Evolutionary conservation across 2,888 invertebrate species (phyloP), one percentile per base, ranked within the genome.

Genomic region (Drosophila pseudotakahashii): DNA sequence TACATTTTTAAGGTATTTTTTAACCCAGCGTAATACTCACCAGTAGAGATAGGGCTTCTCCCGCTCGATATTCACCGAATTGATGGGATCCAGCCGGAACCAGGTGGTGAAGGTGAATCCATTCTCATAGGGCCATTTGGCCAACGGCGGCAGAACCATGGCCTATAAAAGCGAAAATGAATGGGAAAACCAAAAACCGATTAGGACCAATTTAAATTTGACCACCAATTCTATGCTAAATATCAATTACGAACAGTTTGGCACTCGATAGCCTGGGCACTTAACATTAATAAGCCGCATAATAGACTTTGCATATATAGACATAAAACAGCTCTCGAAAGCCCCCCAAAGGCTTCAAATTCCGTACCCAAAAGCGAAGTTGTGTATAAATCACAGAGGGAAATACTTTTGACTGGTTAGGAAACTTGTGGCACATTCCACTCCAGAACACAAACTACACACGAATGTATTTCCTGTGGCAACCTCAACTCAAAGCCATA

Each of bases 21-120:
- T 0, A 11, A 11, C 34, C 34, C 11, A 34, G 34, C 11, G 1
- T 11, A 5, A 7, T 63, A 89, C 94, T 95, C 93, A 98, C 98
- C 98, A 98, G 93, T 98, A 99, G 78, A 99, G 95, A 93, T 98
- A 99, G 41, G 99, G 99, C 93, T 98, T 98, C 93, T 99, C 99
- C 88, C 98, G 94, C 93, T 99, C 99, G 91, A 99, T 99, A 94
- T 98, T 98, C 92, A 98, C 98, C 68, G 98, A 98, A 94, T 98
- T 98, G 93, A 98, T 97, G 90, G 98, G 98, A 94, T 99, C 99
- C 91, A 99, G 94, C 74, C 99, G 95, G 93, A 99, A 98, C 99
- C 99, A 99, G 86, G 99, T 99, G 88, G 98, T 98, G 93, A 99
- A 99, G 58, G 99, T 99, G 95, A 99, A 99, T 68, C 99, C 99